Base-by-base conservation (phyloP, 2,797 vertebrate species). In the Arnoldichthys spilopterus region DNA sequence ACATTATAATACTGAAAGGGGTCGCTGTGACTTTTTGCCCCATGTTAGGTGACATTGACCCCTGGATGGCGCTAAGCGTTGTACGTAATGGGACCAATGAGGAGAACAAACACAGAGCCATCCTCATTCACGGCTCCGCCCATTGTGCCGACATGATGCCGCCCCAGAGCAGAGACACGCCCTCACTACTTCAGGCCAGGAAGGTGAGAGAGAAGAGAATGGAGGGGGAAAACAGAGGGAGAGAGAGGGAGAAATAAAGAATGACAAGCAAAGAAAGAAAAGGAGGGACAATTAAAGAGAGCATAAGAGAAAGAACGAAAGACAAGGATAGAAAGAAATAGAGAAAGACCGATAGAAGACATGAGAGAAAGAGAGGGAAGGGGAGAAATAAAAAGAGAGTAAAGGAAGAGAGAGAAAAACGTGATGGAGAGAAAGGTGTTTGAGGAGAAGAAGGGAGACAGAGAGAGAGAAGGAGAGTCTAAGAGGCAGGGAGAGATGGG, bases 111-210 rank as follows among this genome's bases (percentile, higher is more conserved):
- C 85, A 89, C 61, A 78, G 81, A 72, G 90, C 87, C 1, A 47
- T 97, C 47, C 88, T 95, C 74, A 96, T 97, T 54, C 63, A 89
- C 0, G 90, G 91, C 75, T 86, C 94, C 0, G 92, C 96, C 28
- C 96, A 96, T 88, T 97, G 95, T 32, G 91, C 92, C 0, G 93
- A 97, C 70, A 96, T 97, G 96, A 82, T 70, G 26, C 79, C 87
- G 0, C 34, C 81, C 16, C 81, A 59, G 4, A 22, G 80, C 3
- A 62, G 80, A 0, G 95, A 97, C 72, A 90, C 91, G 6, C 16
- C 47, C n/a, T 88, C 93, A 0, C 92, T 97, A 61, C 87, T n/a
- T 64, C 85, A 72, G 6, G 96, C 93, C 3, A 92, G 93, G 82
- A 77, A 90, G 94, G 96, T 97, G 32, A 61, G 79, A 20, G 56